phyloP scores from a whole-genome alignment of 64 coral and sea anemone species.

The Orbicella faveolata region DNA sequence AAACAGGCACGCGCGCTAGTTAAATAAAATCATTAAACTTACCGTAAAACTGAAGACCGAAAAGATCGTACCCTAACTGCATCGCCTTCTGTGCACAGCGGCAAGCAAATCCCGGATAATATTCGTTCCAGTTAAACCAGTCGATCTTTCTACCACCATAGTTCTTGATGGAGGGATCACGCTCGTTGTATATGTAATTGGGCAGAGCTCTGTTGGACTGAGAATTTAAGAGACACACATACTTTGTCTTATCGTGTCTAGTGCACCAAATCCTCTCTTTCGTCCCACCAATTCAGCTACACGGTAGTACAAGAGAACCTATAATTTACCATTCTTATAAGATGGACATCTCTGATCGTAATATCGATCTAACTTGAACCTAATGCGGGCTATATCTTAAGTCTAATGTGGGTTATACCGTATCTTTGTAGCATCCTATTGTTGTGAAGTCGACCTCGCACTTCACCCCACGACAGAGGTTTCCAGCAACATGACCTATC shows the following conservation, averaged over 20 bases:
- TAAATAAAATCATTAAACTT: not conserved
- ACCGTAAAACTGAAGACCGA: conserved; percentile 70
- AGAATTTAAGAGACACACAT: no score
- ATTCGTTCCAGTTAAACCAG: conserved; percentile 65
- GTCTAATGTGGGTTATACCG: not conserved
- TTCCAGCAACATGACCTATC: not conserved
- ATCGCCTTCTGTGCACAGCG: conserved; percentile 59
- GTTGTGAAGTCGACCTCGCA: not conserved
- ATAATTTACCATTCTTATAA: no score
- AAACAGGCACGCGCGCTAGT: not conserved
- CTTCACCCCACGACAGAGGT: not conserved
- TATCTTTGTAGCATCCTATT: conserved; percentile 14
- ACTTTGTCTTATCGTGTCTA: no score
- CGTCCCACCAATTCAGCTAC: no score
- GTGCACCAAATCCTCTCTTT: no score
- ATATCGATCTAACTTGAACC: not conserved
- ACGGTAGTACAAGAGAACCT: no score
- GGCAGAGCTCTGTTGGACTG: conserved; percentile 15
- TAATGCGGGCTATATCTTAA: not conserved
- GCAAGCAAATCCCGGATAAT: conserved; percentile 43
- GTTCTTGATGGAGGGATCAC: not conserved
- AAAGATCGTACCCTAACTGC: conserved; percentile 39
- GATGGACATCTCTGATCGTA: no score
- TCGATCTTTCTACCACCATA: conserved; percentile 43
- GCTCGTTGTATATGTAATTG: conserved; percentile 69